Percentiles rank a stretch among this genome's conserved stretches.
These are phyloP conservation scores for Venturia canescens DNA, from an alignment of 1,140 invertebrate species.

Conservation along the genomic window DNA sequence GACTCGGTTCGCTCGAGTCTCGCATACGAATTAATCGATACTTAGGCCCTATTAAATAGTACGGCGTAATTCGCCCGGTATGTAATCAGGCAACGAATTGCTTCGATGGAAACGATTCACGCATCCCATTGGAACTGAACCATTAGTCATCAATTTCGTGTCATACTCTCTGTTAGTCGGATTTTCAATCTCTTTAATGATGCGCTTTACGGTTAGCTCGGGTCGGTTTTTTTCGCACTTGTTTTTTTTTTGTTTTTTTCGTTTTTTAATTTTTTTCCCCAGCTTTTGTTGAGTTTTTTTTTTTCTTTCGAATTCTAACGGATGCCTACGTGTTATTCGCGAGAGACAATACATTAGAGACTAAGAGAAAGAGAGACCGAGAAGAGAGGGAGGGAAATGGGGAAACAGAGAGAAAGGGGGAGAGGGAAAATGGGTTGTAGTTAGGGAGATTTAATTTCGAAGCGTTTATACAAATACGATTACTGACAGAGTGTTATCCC, in stretches of 20 bases:
- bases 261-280: slow-evolving; percentile 20
- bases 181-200: not conserved
- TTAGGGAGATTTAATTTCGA: slow-evolving; percentile 54
- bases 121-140: slow-evolving; percentile 54
- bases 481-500: slow-evolving; percentile 52
- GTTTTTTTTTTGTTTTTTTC: slow-evolving; percentile 42
- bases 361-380: slow-evolving; percentile 35
- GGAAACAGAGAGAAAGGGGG: slow-evolving; percentile 1
- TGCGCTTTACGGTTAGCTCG: not conserved
- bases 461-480: slow-evolving; percentile 55
- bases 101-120: slow-evolving; percentile 54
- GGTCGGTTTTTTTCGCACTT: slow-evolving; percentile 12
- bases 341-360: slow-evolving; percentile 54
- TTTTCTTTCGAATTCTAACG: slow-evolving; percentile 14
- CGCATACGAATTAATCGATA: slow-evolving; percentile 55
- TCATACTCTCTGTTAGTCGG: slow-evolving; percentile 41
- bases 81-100: slow-evolving; percentile 37
- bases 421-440: slow-evolving; percentile 11
- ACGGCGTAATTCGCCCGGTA: slow-evolving; percentile 28
- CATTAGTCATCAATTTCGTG: slow-evolving; percentile 37
- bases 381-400: not conserved
- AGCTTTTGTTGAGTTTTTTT: too few relatives aligned
- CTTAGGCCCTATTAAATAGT: slow-evolving; percentile 63
- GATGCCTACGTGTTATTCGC: slow-evolving; percentile 35
- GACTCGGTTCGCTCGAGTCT: slow-evolving; percentile 49